phyloP scores from a whole-genome alignment of 2,888 invertebrate genomes.

The Caenorhabditis plicata region DNA sequence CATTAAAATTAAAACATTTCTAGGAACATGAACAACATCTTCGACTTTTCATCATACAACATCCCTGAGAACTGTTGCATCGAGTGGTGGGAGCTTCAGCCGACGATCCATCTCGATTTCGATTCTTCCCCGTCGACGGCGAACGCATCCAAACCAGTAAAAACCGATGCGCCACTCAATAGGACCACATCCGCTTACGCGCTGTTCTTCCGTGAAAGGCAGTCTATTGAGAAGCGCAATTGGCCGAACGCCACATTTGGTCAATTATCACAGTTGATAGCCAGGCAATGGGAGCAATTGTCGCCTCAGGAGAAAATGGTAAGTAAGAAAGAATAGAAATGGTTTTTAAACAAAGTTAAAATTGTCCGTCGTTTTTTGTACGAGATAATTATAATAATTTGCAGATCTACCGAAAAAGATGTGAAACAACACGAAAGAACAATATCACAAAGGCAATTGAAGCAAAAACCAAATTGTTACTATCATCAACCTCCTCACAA shows the following conservation, averaged over 20 bases:
- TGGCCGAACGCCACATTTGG: slow-evolving; percentile 13
- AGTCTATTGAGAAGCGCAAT: slow-evolving; percentile 6
- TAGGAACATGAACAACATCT: neutral
- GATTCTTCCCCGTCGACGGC: neutral
- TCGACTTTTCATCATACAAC: slow-evolving; percentile 16
- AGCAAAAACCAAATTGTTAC: slow-evolving; percentile 9
- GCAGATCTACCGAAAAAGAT: slow-evolving; percentile 16
- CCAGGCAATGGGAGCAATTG: slow-evolving; percentile 19
- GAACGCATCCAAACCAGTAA: neutral
- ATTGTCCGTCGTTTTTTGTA: neutral
- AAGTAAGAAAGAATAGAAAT: neutral
- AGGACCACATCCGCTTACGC: slow-evolving; percentile 28
- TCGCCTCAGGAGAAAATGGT: slow-evolving; percentile 13
- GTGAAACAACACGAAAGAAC: slow-evolving; percentile 14
- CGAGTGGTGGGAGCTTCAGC: slow-evolving; percentile 21
- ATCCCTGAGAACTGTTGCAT: slow-evolving; percentile 5
- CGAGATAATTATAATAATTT: neutral
- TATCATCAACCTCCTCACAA: too few species aligned
- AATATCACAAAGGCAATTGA: slow-evolving; percentile 23
- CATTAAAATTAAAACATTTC: neutral
- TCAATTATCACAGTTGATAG: slow-evolving; percentile 21
- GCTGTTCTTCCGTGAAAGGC: slow-evolving; percentile 22
- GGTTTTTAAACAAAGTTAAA: neutral
- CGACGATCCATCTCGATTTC: slow-evolving; percentile 6
- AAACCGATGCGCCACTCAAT: slow-evolving; percentile 15